Base-by-base conservation (phyloP, 2,888 invertebrate species). In the Netelia melanura region DNA sequence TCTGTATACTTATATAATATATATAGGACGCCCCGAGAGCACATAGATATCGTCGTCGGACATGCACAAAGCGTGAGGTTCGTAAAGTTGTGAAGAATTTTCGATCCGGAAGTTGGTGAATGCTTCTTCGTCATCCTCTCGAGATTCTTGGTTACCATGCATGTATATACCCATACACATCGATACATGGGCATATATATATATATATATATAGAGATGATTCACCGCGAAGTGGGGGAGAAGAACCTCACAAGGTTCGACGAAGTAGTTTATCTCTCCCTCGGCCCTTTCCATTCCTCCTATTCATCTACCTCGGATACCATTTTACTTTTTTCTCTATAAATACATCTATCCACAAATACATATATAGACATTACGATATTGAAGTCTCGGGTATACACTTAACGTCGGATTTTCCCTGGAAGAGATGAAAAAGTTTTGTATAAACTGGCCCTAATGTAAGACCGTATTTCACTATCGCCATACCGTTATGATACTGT, bases 101-200 rank as follows among this genome's bases (percentile, higher is more conserved):
- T 83, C 75, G 79, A 83, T 80, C 79, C 79, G 75, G 75, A 83
- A 79, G 83, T 80, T 83, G 48, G 56, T 62, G 61, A 54, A 78
- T 79, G 68, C 83, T 83, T 83, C 61, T 79, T 83, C 70, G 70
- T 70, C 79, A 17, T 65, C 72, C 14, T 68, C 67, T 17, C n/a
- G 9, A 23, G 43, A 72, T 1, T 68, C 52, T 56, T 43, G 14
- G 38, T 67, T 62, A 44, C 14, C 23, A 52, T 74, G 21, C 44
- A 48, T 56, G 11, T 64, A 48, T 21, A 58, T 52, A 14, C 21
- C 9, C 23, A 21, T 43, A 79, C 23, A 6, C 11, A 23, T 2
- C 21, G 10, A 23, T 62, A 58, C 61, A 52, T 58, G 23, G 48
- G 23, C 52, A 43, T 54, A 65, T 65, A n/a, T n/a, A n/a, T n/a